Conservation (phyloP, 2,888 invertebrate genomes). For the Oscheius sp. region DNA sequence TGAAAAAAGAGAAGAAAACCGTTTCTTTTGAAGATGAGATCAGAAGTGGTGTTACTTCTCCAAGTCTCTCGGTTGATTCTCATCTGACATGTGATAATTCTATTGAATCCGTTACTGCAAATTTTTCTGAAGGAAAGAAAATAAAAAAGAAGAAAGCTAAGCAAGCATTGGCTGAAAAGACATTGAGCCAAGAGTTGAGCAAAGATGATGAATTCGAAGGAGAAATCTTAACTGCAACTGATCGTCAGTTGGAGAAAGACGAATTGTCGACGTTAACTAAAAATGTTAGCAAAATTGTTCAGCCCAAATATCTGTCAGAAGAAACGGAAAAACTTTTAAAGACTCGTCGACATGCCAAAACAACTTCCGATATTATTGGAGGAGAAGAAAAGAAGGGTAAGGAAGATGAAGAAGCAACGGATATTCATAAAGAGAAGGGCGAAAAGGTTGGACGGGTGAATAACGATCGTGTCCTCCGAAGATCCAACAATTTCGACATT, state of each 20-base stretch:
- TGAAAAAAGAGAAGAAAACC: background rate
- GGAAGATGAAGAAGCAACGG: background rate
- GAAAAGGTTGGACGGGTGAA: background rate
- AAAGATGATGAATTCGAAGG: background rate
- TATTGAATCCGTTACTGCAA: background rate
- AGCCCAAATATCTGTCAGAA: slow-evolving; percentile 29
- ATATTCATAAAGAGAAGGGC: background rate
- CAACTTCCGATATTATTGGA: background rate
- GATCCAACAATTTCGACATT: slow-evolving; percentile 20
- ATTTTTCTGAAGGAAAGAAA: background rate
- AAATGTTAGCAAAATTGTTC: background rate
- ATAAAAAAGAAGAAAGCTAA: slow-evolving; percentile 21
- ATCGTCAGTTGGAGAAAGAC: slow-evolving; percentile 2
- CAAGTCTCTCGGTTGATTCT: background rate
- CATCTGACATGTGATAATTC: slow-evolving; percentile 6
- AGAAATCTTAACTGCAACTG: background rate
- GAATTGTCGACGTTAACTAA: slow-evolving; percentile 9
- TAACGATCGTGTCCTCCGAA: background rate
- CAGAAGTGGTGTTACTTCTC: background rate
- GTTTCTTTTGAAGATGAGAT: slow-evolving; percentile 23
- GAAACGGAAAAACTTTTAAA: slow-evolving; percentile 29
- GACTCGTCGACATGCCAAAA: background rate
- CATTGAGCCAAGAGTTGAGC: background rate
- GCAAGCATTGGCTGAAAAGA: slow-evolving; percentile 2
- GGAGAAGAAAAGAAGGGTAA: background rate